phyloP scores from a whole-genome alignment of 1,140 invertebrate genomes.

The Ostrea denselamellosa region DNA sequence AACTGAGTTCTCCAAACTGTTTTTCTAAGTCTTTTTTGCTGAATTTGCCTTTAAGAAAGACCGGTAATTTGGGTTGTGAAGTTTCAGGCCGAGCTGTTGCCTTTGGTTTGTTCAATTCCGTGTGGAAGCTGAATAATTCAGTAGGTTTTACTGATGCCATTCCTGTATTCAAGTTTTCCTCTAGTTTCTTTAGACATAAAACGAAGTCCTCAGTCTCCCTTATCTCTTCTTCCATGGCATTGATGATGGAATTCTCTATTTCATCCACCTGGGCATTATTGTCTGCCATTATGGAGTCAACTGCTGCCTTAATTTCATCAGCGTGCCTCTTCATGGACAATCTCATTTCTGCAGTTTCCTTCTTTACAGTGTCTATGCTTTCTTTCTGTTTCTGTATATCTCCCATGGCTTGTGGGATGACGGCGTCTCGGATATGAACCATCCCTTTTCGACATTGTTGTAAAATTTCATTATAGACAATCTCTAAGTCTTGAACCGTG shows the following conservation, averaged over 20 bases:
- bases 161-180: background rate
- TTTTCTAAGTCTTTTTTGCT: background rate
- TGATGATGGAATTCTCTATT: background rate
- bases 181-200: background rate
- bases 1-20: background rate
- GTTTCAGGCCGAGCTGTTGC: background rate
- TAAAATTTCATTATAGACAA: background rate
- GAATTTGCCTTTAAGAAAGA: background rate
- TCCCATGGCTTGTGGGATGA: background rate
- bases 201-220: background rate
- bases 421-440: background rate
- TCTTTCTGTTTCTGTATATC: background rate
- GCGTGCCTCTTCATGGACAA: background rate
- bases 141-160: background rate
- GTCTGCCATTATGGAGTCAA: background rate
- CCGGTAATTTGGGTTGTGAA: background rate
- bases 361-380: background rate
- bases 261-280: background rate
- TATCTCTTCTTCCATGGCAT: background rate
- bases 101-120: background rate
- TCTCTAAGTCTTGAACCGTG: background rate
- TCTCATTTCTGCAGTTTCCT: background rate
- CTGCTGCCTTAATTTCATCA: background rate
- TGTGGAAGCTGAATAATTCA: background rate
- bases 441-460: background rate